A percentile compares a stretch with the other conserved stretches of the same genome.
Conservation (phyloP, 1,140 invertebrate species). For the Heterodera schachtii region DNA sequence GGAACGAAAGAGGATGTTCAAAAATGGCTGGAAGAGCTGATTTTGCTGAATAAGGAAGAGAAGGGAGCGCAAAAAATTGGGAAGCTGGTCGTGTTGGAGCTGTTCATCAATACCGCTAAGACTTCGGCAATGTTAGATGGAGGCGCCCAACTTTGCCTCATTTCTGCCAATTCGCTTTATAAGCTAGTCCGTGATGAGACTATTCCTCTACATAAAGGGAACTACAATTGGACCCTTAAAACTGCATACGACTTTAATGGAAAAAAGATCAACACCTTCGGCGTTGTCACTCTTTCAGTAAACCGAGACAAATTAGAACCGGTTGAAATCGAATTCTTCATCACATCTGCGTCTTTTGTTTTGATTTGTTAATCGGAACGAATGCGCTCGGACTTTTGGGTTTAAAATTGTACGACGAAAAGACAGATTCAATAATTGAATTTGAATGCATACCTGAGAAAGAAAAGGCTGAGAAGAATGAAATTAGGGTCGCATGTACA, state of each 20-base stretch:
- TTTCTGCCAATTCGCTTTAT: conserved; percentile 2
- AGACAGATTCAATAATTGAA: neutral
- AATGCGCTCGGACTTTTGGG: neutral
- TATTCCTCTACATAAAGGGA: neutral
- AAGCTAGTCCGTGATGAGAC: neutral
- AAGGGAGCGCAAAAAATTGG: neutral
- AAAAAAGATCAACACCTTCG: neutral
- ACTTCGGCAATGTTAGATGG: neutral
- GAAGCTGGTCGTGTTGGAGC: conserved; percentile 11
- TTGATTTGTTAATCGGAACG: neutral
- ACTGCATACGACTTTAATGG: neutral
- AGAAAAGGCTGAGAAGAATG: too few species aligned
- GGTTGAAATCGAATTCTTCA: neutral
- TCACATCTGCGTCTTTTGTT: neutral
- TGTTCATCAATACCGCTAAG: neutral
- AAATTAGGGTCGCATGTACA: neutral
- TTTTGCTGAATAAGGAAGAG: neutral
- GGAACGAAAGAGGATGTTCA: neutral
- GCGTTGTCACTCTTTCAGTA: neutral
- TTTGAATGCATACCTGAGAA: neutral
- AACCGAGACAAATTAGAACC: neutral
- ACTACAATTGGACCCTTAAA: neutral
- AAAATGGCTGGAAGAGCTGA: neutral
- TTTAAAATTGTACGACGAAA: conserved; percentile 6
- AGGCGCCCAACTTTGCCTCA: conserved; percentile 1